phyloP scores from a whole-genome alignment of 2,113 vertebrate genomes.

The Circaetus gallicus region DNA sequence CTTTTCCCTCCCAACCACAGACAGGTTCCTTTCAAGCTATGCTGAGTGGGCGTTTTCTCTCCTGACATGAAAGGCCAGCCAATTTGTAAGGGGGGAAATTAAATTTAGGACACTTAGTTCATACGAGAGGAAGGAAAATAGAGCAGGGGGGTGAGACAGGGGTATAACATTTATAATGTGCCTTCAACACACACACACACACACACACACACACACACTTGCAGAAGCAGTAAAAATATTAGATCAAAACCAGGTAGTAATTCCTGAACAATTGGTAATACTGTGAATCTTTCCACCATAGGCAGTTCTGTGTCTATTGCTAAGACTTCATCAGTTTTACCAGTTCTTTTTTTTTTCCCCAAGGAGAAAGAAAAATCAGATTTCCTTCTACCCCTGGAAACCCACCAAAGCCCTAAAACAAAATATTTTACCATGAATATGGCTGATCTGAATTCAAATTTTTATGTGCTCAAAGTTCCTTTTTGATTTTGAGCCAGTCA shows the following conservation, averaged over 20 bases:
- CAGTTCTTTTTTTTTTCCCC: not conserved
- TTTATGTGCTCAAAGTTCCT: not conserved
- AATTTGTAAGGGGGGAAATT: conserved; percentile 58
- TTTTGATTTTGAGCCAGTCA: not conserved
- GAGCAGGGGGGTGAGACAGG: not conserved
- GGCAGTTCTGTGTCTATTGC: not conserved
- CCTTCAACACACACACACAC: accelerated
- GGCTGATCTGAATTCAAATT: not conserved
- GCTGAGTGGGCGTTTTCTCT: conserved; percentile 58
- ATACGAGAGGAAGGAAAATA: not conserved
- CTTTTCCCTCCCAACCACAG: conserved; percentile 17
- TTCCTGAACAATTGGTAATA: not conserved
- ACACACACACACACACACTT: not conserved
- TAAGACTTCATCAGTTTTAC: not conserved
- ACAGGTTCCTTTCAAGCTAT: conserved; percentile 53
- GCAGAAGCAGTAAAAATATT: not conserved
- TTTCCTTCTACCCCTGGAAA: not conserved
- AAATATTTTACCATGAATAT: not conserved
- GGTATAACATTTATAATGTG: not conserved
- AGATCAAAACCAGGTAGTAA: not conserved
- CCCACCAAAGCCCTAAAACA: not conserved
- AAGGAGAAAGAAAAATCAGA: not conserved
- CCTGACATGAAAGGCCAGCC: conserved; percentile 65
- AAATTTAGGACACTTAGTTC: conserved; percentile 55
- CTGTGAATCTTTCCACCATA: not conserved